phyloP scores from a whole-genome alignment of 1,140 invertebrate genomes.

The Sycobia sp. region DNA sequence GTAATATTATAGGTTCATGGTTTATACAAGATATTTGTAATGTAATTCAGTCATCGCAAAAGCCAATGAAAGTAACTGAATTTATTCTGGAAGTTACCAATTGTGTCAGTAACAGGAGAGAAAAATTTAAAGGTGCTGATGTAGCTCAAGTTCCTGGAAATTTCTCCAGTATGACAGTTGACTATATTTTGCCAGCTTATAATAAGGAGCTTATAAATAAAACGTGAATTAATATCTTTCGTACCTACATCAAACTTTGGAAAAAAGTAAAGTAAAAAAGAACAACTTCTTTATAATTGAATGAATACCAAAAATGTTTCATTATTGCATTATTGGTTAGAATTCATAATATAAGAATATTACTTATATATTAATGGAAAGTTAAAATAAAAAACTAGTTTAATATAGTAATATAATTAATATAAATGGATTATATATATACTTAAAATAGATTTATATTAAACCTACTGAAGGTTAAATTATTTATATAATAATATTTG shows the following conservation, averaged over 20 bases:
- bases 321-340: too few species aligned
- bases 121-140: background rate
- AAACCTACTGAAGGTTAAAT: too few species aligned
- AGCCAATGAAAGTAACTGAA: conserved; percentile 9
- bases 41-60: background rate
- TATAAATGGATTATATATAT: background rate
- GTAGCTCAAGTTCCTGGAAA: conserved; percentile 13
- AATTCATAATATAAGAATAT: too few species aligned
- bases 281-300: too few species aligned
- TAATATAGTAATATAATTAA: background rate
- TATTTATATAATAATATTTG: too few species aligned
- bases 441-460: too few species aligned
- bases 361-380: background rate
- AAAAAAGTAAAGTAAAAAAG: too few species aligned
- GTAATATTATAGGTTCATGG: conserved; percentile 16
- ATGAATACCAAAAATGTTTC: too few species aligned
- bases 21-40: conserved; percentile 28
- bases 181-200: conserved; percentile 18
- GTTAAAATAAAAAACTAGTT: background rate
- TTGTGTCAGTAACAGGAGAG: conserved; percentile 3
- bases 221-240: too few species aligned
- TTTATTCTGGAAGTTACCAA: conserved; percentile 8
- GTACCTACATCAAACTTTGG: too few species aligned
- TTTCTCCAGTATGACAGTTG: background rate
- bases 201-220: too few species aligned